phyloP scores from a whole-genome alignment of 1,140 invertebrate genomes.

The Sitobion miscanthi region DNA sequence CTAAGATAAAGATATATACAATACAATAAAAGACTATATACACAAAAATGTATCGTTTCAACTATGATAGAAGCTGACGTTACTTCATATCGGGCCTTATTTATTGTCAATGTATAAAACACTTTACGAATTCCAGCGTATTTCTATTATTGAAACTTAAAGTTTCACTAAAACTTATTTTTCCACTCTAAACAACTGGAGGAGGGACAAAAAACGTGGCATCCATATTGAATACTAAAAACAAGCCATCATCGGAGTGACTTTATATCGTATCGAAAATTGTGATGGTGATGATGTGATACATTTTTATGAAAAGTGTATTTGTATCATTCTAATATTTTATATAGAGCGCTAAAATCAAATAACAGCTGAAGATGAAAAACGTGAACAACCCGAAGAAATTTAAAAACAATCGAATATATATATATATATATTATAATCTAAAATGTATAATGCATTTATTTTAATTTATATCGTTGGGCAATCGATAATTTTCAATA shows the following conservation, averaged over 20 bases:
- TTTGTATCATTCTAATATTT: neutral
- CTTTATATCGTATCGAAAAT: neutral
- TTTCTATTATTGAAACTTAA: conserved; percentile 21
- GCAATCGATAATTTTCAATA: neutral
- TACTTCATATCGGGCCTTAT: neutral
- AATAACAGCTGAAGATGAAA: neutral
- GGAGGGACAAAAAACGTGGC: neutral
- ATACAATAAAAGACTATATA: neutral
- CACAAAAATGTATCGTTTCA: neutral
- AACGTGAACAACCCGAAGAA: neutral
- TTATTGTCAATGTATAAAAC: conserved; percentile 30
- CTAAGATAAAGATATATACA: neutral
- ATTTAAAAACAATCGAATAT: neutral
- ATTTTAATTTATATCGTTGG: neutral
- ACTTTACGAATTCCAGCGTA: conserved; percentile 1
- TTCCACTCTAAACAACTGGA: conserved; percentile 23
- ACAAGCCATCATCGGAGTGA: neutral
- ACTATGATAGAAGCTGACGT: neutral
- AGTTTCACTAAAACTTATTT: conserved; percentile 33
- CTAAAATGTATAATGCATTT: neutral
- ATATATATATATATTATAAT: neutral
- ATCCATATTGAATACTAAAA: conserved; percentile 39
- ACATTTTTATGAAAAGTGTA: neutral
- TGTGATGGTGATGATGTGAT: neutral
- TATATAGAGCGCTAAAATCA: neutral